Evolutionary conservation across 2,797 vertebrate species (phyloP).

Genomic region (Coregonus ussuriensis): DNA sequence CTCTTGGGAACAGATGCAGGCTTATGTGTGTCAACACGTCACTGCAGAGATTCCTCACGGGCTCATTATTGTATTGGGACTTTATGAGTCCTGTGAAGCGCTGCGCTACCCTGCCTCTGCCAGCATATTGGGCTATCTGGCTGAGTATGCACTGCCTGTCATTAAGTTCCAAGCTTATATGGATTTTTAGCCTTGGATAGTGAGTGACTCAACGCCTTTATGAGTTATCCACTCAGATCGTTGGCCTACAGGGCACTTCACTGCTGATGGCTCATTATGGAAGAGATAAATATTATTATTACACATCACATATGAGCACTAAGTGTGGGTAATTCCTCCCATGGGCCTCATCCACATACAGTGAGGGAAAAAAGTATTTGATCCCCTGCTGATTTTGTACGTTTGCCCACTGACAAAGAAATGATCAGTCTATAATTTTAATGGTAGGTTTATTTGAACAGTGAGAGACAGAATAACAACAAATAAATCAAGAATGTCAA

Average conservation of each 20-base stretch:
- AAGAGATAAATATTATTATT: too few relatives aligned
- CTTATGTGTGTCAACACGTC: neutral
- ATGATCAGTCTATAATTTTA: too few relatives aligned
- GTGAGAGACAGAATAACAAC: too few relatives aligned
- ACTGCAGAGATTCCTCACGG: neutral
- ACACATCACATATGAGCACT: too few relatives aligned
- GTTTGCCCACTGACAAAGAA: too few relatives aligned
- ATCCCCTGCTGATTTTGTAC: too few relatives aligned
- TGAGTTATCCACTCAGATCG: constrained; percentile 1
- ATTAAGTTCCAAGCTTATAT: constrained; percentile 11
- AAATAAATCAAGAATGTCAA: too few relatives aligned
- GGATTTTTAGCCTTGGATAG: constrained; percentile 13
- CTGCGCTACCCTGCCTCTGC: neutral
- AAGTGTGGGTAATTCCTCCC: too few relatives aligned
- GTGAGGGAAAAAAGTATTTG: too few relatives aligned
- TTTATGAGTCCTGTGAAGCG: neutral
- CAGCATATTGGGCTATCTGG: neutral
- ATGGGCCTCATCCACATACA: too few relatives aligned
- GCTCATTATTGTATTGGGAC: neutral
- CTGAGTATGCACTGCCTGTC: constrained; percentile 2
- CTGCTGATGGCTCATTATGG: neutral
- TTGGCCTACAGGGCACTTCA: neutral
- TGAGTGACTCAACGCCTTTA: constrained; percentile 20
- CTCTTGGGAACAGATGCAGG: neutral
- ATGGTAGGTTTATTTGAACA: too few relatives aligned